Conservation (phyloP, 1,140 invertebrate genomes). For the Lanistes nyassanus region DNA sequence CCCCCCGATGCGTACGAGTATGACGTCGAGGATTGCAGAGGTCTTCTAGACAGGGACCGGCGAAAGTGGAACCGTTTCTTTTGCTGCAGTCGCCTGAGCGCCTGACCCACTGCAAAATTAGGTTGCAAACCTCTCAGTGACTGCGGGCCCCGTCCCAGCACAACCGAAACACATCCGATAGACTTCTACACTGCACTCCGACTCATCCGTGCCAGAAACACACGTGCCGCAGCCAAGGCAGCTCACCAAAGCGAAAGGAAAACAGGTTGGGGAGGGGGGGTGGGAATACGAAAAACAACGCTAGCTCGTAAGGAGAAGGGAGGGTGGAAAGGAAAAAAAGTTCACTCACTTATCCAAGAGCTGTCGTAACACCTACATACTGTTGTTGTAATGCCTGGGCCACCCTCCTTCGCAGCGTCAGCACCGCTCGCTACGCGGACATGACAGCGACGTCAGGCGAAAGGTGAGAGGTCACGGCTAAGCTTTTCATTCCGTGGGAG, state of each 20-base stretch:
- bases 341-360: no score
- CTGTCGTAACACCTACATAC: no score
- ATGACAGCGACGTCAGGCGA: no score
- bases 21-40: conserved; percentile 6
- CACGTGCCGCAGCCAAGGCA: background rate
- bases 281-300: background rate
- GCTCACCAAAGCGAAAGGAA: background rate
- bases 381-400: no score
- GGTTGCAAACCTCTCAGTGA: background rate
- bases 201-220: background rate
- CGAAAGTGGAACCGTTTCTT: conserved; percentile 22
- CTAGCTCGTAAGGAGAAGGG: no score
- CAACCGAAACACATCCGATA: background rate
- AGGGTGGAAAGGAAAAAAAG: no score
- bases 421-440: no score
- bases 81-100: conserved; percentile 10
- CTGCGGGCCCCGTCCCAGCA: background rate
- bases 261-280: background rate
- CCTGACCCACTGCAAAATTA: conserved; percentile 13
- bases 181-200: background rate
- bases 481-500: no score
- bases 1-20: conserved; percentile 14
- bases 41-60: conserved; percentile 14
- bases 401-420: no score
- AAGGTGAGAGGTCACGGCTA: no score